Evolutionary conservation across 2,113 vertebrate species (phyloP).

Genomic region (Rhynchomys soricoides): DNA sequence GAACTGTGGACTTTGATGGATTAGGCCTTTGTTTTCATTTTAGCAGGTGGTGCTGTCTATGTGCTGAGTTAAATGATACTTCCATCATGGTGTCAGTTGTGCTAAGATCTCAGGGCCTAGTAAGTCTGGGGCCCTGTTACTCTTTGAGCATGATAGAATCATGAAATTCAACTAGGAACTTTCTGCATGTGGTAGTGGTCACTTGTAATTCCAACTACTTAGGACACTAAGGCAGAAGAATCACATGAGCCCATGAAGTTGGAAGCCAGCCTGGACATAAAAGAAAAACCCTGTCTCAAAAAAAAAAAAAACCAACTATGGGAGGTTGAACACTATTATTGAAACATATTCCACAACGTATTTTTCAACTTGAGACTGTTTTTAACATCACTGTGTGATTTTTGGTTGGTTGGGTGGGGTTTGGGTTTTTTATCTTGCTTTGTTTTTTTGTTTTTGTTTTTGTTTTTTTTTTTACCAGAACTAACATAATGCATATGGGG

Average conservation of each 20-base stretch:
- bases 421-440: not conserved
- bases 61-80: not conserved
- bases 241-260: not conserved
- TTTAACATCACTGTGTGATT: not conserved
- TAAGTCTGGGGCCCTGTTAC: not conserved
- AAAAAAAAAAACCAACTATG: no score
- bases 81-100: not conserved
- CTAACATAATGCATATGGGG: not conserved
- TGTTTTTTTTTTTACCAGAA: not conserved
- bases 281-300: not conserved
- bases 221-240: not conserved
- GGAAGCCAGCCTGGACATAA: not conserved
- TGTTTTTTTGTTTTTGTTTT: not conserved
- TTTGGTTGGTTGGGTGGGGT: not conserved
- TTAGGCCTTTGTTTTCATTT: not conserved
- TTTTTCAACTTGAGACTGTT: not conserved
- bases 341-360: not conserved
- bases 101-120: not conserved
- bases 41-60: not conserved
- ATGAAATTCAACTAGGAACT: not conserved
- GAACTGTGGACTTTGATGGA: not conserved
- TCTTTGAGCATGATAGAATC: not conserved
- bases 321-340: not conserved
- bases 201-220: not conserved
- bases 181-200: not conserved